Evolutionary conservation across 1,140 invertebrate species (phyloP).

Genomic region (Drosophila trapezifrons): DNA sequence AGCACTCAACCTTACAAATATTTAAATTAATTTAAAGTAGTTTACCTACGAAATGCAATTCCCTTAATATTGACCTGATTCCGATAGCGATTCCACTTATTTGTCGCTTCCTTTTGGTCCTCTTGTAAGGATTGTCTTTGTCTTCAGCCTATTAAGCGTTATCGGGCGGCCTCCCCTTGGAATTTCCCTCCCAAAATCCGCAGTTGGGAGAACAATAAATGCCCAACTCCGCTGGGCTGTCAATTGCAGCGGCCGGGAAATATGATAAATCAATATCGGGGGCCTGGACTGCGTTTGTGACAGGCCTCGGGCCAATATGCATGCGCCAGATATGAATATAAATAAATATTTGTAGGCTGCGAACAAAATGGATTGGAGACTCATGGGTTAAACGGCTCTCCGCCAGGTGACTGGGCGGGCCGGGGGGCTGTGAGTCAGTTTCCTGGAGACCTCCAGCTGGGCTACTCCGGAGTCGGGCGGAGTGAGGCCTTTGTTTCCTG

Average conservation of each 20-base stretch:
- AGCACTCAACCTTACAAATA: neutral
- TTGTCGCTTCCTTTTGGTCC: neutral
- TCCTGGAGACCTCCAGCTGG: constrained; percentile 56
- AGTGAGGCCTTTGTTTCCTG: constrained; percentile 61
- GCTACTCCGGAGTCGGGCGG: constrained; percentile 11
- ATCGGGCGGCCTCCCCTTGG: neutral
- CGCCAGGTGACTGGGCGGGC: constrained; percentile 40
- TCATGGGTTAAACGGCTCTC: constrained; percentile 60
- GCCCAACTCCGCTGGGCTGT: constrained; percentile 47
- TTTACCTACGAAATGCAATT: neutral
- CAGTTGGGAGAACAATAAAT: constrained; percentile 40
- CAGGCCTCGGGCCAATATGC: constrained; percentile 21
- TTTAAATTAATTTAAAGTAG: neutral
- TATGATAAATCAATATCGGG: constrained; percentile 76
- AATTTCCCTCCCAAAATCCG: constrained; percentile 5
- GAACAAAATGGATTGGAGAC: constrained; percentile 38
- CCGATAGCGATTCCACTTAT: neutral
- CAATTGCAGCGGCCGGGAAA: constrained; percentile 48
- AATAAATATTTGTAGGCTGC: constrained; percentile 38
- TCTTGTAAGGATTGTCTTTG: neutral
- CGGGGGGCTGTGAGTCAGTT: constrained; percentile 62
- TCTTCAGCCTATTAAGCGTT: constrained; percentile 41
- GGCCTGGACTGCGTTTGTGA: constrained; percentile 8
- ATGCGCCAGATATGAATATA: constrained; percentile 36
- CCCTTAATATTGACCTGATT: constrained; percentile 2